Evolutionary conservation across 2,113 vertebrate genomes (phyloP).

Genomic region (Procavia capensis): DNA sequence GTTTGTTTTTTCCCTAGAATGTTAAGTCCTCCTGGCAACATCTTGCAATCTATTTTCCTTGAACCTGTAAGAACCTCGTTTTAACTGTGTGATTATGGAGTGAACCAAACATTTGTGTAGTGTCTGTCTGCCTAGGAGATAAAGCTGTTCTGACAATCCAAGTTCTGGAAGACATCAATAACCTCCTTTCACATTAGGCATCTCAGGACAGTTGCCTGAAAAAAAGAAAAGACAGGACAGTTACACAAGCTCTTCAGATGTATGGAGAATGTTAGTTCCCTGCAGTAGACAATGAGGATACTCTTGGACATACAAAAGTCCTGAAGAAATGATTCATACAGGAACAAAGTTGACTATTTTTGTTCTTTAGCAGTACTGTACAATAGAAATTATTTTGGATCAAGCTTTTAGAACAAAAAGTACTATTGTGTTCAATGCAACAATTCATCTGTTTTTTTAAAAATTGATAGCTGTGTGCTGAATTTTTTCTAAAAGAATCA

Average conservation of each 20-base stretch:
- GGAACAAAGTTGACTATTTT: neutral
- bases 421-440: neutral
- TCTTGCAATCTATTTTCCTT: conserved; percentile 82
- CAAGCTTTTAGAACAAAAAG: conserved; percentile 23
- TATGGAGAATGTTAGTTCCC: conserved; percentile 70
- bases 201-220: conserved; percentile 41
- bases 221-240: neutral
- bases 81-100: conserved; percentile 66
- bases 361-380: neutral
- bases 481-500: conserved; percentile 47
- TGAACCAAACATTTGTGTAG: conserved; percentile 78
- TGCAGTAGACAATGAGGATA: conserved; percentile 64
- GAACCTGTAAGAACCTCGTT: conserved; percentile 80
- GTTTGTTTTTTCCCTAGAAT: conserved; percentile 63
- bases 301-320: neutral
- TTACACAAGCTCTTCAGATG: conserved; percentile 56
- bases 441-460: neutral
- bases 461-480: neutral
- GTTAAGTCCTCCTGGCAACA: conserved; percentile 81
- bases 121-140: conserved; percentile 81
- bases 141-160: conserved; percentile 79
- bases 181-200: neutral
- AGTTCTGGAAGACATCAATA: conserved; percentile 80
- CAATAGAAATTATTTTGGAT: neutral
- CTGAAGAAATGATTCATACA: neutral